Base-by-base conservation (phyloP, 2,113 vertebrate genomes). In the Oryzias woworae region DNA sequence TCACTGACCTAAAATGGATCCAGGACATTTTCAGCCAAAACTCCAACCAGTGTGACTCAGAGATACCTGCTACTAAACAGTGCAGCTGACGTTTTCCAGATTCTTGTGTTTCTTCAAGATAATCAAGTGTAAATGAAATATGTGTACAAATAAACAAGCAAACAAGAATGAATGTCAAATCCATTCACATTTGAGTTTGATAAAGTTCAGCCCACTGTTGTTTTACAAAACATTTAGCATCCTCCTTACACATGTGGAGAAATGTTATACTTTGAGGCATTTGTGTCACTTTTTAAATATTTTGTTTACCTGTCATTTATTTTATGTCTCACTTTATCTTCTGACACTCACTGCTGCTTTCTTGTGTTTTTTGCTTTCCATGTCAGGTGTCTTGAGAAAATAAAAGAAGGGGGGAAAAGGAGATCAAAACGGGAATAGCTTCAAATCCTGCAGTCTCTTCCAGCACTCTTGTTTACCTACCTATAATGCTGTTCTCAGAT, bases 401-500 rank as follows among this genome's bases (percentile, higher is more conserved):
- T 66, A 16, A 61, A 58, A 57, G 44, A 22, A 26, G 43, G 49
- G 13, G 53, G 65, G 56, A 31, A 58, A 66, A 53, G 65, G 53
- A 67, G 86, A 89, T 88, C 85, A 71, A 85, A 86, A 89, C 80
- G 49, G 46, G 66, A 77, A 36, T 12, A 36, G 36, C 36, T 36
- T 36, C 36, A 91, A 91, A 92, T 93, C 89, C 82, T 58, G 58
- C 72, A 77, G 84, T 85, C 85, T 88, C 85, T 89, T 80, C 85
- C 69, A 48, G 83, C 74, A 77, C 82, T 80, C 67, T 58, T 90
- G 89, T 92, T 92, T 90, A 92, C 87, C 83, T 88, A 83, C 85
- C 84, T 80, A 90, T 91, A 91, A 92, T 92, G 76, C 84, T 58
- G 68, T 87, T 87, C 80, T 78, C 73, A 80, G 85, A 90, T 92